Conservation (phyloP, 2,797 vertebrate genomes). For the Pseudomugil tenellus region DNA sequence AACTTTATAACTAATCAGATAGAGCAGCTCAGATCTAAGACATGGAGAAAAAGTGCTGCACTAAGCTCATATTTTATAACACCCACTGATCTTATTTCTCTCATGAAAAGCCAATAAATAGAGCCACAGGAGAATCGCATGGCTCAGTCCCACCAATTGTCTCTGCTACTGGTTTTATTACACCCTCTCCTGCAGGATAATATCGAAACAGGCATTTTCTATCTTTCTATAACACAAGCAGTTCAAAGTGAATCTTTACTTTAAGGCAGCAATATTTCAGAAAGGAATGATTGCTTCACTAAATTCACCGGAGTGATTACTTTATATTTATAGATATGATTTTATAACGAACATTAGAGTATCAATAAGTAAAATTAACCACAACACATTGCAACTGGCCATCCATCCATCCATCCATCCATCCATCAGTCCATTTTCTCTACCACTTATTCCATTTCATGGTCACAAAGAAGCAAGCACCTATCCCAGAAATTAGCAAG, state of each 20-base stretch:
- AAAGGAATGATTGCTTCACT: too few species aligned
- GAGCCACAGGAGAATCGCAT: conserved; percentile 26
- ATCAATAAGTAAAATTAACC: neutral
- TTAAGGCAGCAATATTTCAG: neutral
- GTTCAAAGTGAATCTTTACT: neutral
- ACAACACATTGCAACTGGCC: too few species aligned
- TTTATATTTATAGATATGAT: neutral
- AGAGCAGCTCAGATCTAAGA: conserved; percentile 12
- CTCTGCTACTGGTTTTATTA: conserved; percentile 40
- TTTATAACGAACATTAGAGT: too few species aligned
- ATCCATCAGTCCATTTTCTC: too few species aligned
- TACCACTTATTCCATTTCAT: too few species aligned
- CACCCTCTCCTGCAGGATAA: neutral
- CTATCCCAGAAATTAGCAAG: too few species aligned
- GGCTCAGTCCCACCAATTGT: conserved; percentile 33
- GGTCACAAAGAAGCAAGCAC: too few species aligned
- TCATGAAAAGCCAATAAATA: conserved; percentile 58
- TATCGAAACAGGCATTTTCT: neutral
- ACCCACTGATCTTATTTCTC: conserved; percentile 57
- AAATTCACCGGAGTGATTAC: neutral
- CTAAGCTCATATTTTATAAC: conserved; percentile 44
- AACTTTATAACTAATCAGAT: conserved; percentile 36
- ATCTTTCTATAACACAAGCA: neutral
- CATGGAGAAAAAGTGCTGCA: conserved; percentile 49
- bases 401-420: too few species aligned